A percentile compares a stretch with the other conserved stretches of the same genome.
Conservation (phyloP, 2,113 vertebrate genomes). For the Psammodynastes pulverulentus region DNA sequence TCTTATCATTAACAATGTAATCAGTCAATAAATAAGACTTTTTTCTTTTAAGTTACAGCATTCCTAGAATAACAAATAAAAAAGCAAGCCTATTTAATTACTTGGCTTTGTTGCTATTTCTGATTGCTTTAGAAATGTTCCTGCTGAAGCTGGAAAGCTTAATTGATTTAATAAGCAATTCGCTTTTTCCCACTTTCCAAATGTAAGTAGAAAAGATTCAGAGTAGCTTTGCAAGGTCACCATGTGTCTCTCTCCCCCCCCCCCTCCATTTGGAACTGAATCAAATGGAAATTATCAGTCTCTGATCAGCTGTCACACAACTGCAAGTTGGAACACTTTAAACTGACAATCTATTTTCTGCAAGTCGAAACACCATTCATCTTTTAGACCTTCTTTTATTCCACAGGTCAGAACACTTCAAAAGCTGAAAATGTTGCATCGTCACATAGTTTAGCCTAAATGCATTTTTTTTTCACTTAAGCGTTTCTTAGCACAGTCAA, state of each 20-base stretch:
- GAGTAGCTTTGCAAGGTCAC: neutral
- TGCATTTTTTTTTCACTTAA: neutral
- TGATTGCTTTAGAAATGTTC: neutral
- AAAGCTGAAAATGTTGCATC: conserved; percentile 23
- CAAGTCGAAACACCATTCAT: neutral
- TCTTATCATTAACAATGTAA: neutral
- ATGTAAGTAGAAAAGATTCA: conserved; percentile 2
- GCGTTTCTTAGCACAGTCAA: conserved; percentile 1
- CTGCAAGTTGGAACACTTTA: conserved; percentile 2
- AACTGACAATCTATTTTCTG: neutral
- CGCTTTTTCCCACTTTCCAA: neutral
- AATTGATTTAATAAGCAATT: conserved; percentile 1
- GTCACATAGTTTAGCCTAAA: neutral
- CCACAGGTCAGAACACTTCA: conserved; percentile 18
- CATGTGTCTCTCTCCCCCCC: neutral
- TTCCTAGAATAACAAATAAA: neutral
- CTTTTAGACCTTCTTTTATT: conserved; percentile 21
- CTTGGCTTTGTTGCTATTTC: neutral
- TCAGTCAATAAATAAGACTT: neutral
- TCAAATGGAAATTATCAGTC: conserved; percentile 13
- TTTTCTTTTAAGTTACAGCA: neutral
- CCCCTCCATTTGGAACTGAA: neutral
- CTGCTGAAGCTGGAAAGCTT: neutral
- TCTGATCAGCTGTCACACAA: conserved; percentile 18
- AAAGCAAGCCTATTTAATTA: neutral